Conservation (phyloP, 2,113 vertebrate genomes). For the Willisornis vidua region DNA sequence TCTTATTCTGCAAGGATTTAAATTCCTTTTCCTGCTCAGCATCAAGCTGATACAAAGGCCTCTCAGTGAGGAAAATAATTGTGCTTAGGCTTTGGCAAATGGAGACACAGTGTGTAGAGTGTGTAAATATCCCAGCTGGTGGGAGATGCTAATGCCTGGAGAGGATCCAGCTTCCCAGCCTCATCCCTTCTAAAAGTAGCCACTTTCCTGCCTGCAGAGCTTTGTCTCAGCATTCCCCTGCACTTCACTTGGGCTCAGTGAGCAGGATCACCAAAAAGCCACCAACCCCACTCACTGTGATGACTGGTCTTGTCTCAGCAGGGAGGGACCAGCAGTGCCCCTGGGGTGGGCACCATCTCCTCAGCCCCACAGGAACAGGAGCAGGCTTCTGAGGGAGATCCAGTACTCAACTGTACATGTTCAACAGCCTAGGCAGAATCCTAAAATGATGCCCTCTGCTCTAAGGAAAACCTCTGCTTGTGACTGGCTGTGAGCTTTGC, state of each 20-base stretch:
- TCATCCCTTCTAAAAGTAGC: not conserved
- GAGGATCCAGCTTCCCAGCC: not conserved
- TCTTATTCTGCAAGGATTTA: not conserved
- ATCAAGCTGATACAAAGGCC: not conserved
- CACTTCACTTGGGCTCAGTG: accelerated
- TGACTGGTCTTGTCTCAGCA: not conserved
- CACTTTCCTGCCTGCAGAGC: not conserved
- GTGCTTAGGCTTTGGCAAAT: not conserved
- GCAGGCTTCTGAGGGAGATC: accelerated
- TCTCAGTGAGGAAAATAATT: not conserved
- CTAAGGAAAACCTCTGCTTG: not conserved
- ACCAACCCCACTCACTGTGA: accelerated
- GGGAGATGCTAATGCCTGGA: not conserved
- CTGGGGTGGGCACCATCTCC: not conserved
- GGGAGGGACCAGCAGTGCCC: not conserved
- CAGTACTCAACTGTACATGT: accelerated
- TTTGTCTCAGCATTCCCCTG: not conserved
- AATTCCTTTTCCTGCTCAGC: constrained; percentile 24
- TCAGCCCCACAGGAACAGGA: not conserved
- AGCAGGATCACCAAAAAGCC: not conserved
- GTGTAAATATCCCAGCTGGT: not conserved
- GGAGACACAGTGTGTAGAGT: not conserved
- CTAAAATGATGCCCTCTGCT: not conserved
- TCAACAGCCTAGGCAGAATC: not conserved
- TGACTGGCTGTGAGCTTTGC: not conserved